These are phyloP conservation scores for Hylaeus volcanicus DNA, from an alignment of 1,140 invertebrate genomes.

Conservation along the genomic window DNA sequence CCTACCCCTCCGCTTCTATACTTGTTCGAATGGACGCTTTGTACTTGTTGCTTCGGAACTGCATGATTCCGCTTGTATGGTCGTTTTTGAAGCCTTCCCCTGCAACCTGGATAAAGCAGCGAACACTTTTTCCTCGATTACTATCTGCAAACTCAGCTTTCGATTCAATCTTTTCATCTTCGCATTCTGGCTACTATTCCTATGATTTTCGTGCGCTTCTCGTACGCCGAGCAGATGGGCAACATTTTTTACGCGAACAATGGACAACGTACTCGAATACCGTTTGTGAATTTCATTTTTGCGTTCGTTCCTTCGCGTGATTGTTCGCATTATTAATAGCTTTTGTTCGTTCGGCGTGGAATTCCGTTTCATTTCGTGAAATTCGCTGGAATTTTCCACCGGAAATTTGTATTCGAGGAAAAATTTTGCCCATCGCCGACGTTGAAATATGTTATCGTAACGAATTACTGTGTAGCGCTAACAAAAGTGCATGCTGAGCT, in stretches of 20 bases:
- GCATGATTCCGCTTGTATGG: constrained; percentile 5
- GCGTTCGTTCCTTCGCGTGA: no score
- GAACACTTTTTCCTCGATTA: neutral
- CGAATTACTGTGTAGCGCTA: constrained; percentile 2
- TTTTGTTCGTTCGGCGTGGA: no score
- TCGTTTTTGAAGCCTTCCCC: neutral
- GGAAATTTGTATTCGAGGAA: no score
- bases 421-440: no score
- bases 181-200: neutral
- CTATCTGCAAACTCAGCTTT: neutral
- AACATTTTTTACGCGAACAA: no score
- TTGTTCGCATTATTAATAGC: no score
- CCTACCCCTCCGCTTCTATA: constrained; percentile 18
- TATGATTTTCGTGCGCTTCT: neutral
- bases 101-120: neutral
- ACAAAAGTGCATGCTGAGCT: constrained; percentile 54
- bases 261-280: no score
- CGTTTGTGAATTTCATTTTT: no score
- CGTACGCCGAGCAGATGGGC: neutral
- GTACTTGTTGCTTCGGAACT: constrained; percentile 24
- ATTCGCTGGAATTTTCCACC: no score
- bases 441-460: constrained; percentile 6
- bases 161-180: neutral
- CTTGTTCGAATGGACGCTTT: constrained; percentile 19
- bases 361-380: no score